Evolutionary conservation across 2,797 vertebrate genomes (phyloP).

Genomic region (Periparus ater): DNA sequence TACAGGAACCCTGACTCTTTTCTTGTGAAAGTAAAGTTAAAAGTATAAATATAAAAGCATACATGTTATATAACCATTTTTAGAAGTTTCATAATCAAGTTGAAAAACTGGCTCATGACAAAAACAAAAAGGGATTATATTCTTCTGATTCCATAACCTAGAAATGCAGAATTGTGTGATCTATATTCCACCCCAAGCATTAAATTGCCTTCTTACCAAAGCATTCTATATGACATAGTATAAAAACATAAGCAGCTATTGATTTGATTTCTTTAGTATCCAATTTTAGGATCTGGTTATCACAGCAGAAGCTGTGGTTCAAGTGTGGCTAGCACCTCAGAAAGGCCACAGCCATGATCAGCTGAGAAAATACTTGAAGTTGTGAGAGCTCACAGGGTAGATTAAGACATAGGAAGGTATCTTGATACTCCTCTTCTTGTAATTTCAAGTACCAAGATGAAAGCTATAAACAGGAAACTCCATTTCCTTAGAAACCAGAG

Average conservation of each 20-base stretch:
- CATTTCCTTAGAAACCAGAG: not conserved
- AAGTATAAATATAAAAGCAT: not conserved
- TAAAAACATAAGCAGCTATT: not conserved
- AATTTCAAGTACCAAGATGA: not conserved
- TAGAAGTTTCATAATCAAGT: not conserved
- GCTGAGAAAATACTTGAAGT: not conserved
- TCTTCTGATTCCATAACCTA: not conserved
- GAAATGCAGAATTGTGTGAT: not conserved
- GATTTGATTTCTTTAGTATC: not conserved
- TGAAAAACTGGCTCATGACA: not conserved
- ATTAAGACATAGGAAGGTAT: not conserved
- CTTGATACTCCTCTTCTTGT: not conserved
- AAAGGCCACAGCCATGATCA: not conserved
- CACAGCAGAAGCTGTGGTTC: not conserved
- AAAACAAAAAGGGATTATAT: not conserved
- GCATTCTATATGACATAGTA: not conserved
- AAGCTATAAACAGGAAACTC: not conserved
- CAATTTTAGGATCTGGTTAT: not conserved
- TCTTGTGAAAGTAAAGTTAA: not conserved
- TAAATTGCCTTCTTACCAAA: not conserved
- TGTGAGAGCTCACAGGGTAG: not conserved
- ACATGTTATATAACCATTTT: not conserved
- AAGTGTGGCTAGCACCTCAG: not conserved
- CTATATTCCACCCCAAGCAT: not conserved
- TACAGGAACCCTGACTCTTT: not conserved